Evolutionary conservation across 2,797 vertebrate genomes (phyloP).

Genomic region (Enteromius argenteus): DNA sequence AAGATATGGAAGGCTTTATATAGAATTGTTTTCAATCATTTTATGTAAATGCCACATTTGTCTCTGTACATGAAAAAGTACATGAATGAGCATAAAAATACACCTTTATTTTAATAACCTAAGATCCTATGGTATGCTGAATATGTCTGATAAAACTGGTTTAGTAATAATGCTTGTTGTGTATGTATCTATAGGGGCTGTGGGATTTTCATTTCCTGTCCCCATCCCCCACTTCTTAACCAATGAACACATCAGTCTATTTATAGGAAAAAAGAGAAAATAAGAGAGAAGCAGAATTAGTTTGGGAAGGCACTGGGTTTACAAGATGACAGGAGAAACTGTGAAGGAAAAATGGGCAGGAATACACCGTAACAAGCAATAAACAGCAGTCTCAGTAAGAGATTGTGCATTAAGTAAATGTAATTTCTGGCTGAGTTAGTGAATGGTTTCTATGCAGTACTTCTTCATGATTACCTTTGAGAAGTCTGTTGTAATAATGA

Average conservation of each 20-base stretch:
- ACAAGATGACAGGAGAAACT: background rate
- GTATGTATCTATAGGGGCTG: background rate
- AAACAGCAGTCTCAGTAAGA: background rate
- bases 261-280: background rate
- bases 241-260: conserved; percentile 12
- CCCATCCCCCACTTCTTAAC: conserved; percentile 9
- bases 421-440: conserved; percentile 5
- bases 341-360: background rate
- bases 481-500: conserved; percentile 1
- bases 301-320: background rate
- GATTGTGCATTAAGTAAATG: background rate
- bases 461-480: conserved; percentile 9
- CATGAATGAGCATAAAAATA: background rate
- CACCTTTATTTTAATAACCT: background rate
- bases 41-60: background rate
- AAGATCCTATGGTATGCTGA: background rate
- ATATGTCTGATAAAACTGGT: background rate
- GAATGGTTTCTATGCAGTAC: background rate
- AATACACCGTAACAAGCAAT: background rate
- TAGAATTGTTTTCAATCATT: background rate
- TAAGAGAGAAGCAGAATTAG: background rate
- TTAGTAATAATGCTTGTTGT: background rate
- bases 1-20: background rate
- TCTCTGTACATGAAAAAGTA: background rate
- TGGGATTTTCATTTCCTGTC: background rate